Base-by-base conservation (phyloP, 2,113 vertebrate species). In the Tychaedon coryphoeus region DNA sequence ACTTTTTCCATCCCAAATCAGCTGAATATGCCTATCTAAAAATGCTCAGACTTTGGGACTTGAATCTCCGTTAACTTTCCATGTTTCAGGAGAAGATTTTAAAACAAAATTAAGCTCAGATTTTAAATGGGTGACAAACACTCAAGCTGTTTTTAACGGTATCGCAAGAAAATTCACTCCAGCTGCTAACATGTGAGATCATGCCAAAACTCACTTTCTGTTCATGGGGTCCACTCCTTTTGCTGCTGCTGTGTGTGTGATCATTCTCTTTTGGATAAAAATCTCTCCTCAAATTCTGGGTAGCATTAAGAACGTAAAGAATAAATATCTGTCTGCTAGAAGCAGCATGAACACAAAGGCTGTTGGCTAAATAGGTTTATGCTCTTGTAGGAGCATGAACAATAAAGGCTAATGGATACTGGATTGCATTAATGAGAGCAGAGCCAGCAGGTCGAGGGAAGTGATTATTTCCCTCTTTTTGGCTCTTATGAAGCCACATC, bases 381-480 rank as follows among this genome's bases (percentile, higher is more conserved):
- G 67, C 56, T 94, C 58, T 88, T 88, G 54, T 77, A 50, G 48
- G 58, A 83, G 90, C 78, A 58, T 19, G 69, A 88, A 61, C 94
- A 93, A 74, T 92, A 86, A 88, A 92, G 81, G 90, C 86, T 96
- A 58, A 93, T 80, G 86, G 92, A 92, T 86, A 24, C 75, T 88
- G 94, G 88, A 88, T 93, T 93, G 75, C 94, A 83, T 93, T 94
- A 95, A 81, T 69, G 47, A 91, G 84, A 94, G 48, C 84, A 94
- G 87, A 91, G 93, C 93, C 93, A 96, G 87, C 95, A 94, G 92
- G 95, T 96, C 84, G 31, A 95, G 90, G 92, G 93, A 95, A 96
- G 84, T 95, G 95, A 96, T 96, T 95, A 91, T 94, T 96, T 94
- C 93, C 89, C 86, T 86, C 73, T 28, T 88, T 50, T 47, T 96